A percentile compares a stretch with the other conserved stretches of the same genome.
phyloP scores from a whole-genome alignment of 2,888 invertebrate genomes.

The Perizoma flavofasciatum region DNA sequence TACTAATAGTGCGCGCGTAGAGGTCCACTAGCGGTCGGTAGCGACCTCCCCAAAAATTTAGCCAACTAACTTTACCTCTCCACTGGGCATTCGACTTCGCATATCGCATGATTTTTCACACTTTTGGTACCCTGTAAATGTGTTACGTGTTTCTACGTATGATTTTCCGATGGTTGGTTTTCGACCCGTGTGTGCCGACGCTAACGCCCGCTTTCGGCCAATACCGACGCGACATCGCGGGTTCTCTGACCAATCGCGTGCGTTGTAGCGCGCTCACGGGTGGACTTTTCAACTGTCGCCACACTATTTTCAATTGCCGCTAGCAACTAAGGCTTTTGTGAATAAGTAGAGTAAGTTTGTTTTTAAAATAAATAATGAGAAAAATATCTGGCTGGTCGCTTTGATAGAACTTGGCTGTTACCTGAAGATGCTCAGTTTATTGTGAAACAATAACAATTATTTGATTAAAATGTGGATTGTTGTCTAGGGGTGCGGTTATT shows the following conservation, averaged over 20 bases:
- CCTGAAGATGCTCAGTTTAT: conserved; percentile 62
- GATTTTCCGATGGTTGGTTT: conserved; percentile 45
- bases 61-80: conserved; percentile 53
- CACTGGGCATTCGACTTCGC: conserved; percentile 56
- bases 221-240: conserved; percentile 41
- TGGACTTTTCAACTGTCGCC: conserved; percentile 49
- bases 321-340: conserved; percentile 71
- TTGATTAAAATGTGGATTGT: conserved; percentile 29
- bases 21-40: conserved; percentile 47
- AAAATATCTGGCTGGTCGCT: conserved; percentile 79
- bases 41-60: conserved; percentile 72
- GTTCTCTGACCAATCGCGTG: conserved; percentile 29
- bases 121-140: conserved; percentile 67
- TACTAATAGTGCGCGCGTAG: conserved; percentile 16
- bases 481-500: conserved; percentile 28
- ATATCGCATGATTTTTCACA: conserved; percentile 68
- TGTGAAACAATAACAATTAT: conserved; percentile 48
- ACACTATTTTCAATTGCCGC: conserved; percentile 68
- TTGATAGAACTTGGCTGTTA: conserved; percentile 75
- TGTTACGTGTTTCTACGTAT: conserved; percentile 68
- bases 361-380: conserved; percentile 46
- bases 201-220: conserved; percentile 39
- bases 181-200: conserved; percentile 49
- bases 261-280: conserved; percentile 44
- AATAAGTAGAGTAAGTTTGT: conserved; percentile 54